phyloP scores from a whole-genome alignment of 2,797 vertebrate species.

The Phoxinus dragarum region DNA sequence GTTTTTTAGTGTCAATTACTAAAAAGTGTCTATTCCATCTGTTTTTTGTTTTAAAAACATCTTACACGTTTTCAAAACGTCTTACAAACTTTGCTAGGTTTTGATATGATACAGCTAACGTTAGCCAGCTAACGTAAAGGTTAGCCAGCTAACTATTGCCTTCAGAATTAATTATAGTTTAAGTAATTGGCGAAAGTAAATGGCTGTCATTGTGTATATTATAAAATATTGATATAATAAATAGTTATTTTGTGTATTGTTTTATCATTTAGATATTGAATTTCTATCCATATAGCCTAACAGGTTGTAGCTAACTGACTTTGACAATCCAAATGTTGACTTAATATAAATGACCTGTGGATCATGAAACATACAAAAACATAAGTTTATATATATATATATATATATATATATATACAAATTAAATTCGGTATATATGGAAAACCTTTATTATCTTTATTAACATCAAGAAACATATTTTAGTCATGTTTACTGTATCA shows the following conservation, averaged over 20 bases:
- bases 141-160: constrained; percentile 19
- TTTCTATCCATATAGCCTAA: neutral
- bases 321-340: neutral
- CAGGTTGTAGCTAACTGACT: neutral
- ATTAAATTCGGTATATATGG: neutral
- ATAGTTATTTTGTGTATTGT: neutral
- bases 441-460: neutral
- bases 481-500: neutral
- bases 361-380: neutral
- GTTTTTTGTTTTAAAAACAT: neutral
- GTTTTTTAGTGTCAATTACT: neutral
- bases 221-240: neutral
- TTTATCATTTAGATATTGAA: neutral
- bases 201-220: neutral
- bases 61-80: neutral
- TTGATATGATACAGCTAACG: neutral
- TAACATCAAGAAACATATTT: neutral
- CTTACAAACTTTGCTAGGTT: constrained; percentile 49
- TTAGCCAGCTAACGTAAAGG: constrained; percentile 13
- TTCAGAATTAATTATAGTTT: neutral
- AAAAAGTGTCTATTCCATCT: neutral
- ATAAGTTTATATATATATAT: too few species aligned
- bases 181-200: neutral
- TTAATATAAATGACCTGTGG: neutral
- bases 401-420: neutral